A percentile compares a stretch with the other conserved stretches of the same genome.
Conservation (phyloP, 1,140 invertebrate species). For the Cataglyphis hispanica region DNA sequence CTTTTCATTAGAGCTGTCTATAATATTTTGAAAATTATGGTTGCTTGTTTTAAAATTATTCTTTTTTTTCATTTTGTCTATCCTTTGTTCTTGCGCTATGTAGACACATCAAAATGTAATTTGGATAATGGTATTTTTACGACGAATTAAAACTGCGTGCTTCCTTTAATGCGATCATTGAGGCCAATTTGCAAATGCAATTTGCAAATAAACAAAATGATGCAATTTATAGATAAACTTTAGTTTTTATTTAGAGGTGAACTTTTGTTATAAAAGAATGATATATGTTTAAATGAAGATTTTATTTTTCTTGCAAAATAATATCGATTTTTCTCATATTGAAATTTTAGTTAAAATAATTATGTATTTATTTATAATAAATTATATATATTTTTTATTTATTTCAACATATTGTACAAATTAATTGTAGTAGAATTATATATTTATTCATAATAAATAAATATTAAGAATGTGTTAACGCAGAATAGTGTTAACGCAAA, state of each 20-base stretch:
- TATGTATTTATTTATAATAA: neutral
- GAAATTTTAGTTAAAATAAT: neutral
- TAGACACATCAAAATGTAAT: neutral
- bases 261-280: neutral
- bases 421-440: neutral
- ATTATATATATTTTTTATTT: neutral
- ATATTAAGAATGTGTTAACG: neutral
- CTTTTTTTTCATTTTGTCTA: neutral
- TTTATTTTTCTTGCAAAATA: neutral
- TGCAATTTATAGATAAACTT: neutral
- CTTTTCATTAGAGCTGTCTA: neutral
- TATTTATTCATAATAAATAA: neutral
- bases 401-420: too few species aligned
- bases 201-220: neutral
- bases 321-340: neutral
- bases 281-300: neutral
- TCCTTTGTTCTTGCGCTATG: neutral
- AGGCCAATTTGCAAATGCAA: conserved; percentile 22
- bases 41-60: neutral
- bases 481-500: neutral
- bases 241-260: too few species aligned
- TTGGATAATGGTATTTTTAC: conserved; percentile 37
- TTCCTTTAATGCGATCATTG: neutral
- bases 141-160: conserved; percentile 4
- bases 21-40: neutral